Base-by-base conservation (phyloP, 2,888 invertebrate species). In the Diaprepes abbreviatus region DNA sequence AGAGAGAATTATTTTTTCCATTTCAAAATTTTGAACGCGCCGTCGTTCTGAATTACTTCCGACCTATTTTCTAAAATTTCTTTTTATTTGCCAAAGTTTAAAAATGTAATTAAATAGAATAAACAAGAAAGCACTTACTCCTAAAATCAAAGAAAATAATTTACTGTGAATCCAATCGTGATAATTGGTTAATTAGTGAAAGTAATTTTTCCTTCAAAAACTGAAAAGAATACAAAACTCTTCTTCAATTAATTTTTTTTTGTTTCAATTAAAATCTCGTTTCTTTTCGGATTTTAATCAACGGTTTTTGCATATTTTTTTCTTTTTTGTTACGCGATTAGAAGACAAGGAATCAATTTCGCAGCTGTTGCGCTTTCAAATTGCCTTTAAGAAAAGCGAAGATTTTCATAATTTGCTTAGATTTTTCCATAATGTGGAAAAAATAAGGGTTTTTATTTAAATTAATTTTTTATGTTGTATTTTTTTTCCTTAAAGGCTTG, bases 281-380 rank as follows among this genome's bases (percentile, higher is more conserved):
- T 57, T 38, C 21, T 38, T 38, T 38, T 38, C n/a, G 38, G 38
- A 57, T 57, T 57, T 57, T 57, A 57, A 57, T 57, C 57, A 57
- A 38, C 38, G 57, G 38, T 38, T 57, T 57, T 38, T 57, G 24
- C 21, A 38, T 38, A 19, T 38, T 57, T 19, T 24, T 38, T 35
- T 52, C 6, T 36, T 36, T 55, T 52, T 14, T 33, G n/a, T 57
- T 16, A 57, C n/a, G 38, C 38, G 57, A 57, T 57, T 57, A 57
- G 38, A 57, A 24, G 12, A 36, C 16, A 24, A 57, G 38, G 57
- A 57, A 57, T 57, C 57, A 57, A 57, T 57, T 57, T 57, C 24
- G 57, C 57, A 57, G 57, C 57, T 57, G 57, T 57, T 57, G 57
- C 38, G 7, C 21, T 24, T 24, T 35, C 24, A 38, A 21, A 24